Evolutionary conservation across 2,888 invertebrate species (phyloP), one percentile per base, ranked within the genome.

Genomic region (Congeria kusceri): DNA sequence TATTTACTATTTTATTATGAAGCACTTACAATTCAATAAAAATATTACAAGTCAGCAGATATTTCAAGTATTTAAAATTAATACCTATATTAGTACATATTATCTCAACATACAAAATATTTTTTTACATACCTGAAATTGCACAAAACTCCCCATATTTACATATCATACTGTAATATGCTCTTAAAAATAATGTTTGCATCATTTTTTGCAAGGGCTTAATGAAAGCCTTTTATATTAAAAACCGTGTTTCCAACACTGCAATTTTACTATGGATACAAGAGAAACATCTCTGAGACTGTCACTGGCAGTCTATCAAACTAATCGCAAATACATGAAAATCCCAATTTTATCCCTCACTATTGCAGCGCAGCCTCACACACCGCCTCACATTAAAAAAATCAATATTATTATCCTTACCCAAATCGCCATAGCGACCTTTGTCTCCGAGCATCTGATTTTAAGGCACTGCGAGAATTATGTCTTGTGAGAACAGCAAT

Each of bases 371-470:
- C 29, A 32, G 47, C 66, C 58, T 44, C 29, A 20, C 39, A 11
- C 11, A 39, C 9, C 56, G 66, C 57, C 66, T 49, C 49, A 68
- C 63, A 56, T 56, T 70, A 63, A 56, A 78, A 80, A 76, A 80
- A 80, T 80, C 80, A 80, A 80, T 80, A 76, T 73, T 68, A 62
- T 68, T 25, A 53, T 39, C 39, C 49, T 46, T 1, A 44, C 53
- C 47, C 23, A 28, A 20, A 69, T 76, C 25, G 49, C 66, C 69
- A 73, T 80, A 68, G 69, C 80, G 76, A 80, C 80, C 80, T 80
- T 80, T 80, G 80, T 53, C 53, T 53, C 53, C 18, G 25, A 20
- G 25, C 53, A 53, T 39, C 39, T 39, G 39, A 25, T 53, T 53
- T 80, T 80, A 61, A 66, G n/a, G n/a, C 53, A 64, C 46, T 28